phyloP scores from a whole-genome alignment of 2,113 vertebrate species.

The Hassar affinis region DNA sequence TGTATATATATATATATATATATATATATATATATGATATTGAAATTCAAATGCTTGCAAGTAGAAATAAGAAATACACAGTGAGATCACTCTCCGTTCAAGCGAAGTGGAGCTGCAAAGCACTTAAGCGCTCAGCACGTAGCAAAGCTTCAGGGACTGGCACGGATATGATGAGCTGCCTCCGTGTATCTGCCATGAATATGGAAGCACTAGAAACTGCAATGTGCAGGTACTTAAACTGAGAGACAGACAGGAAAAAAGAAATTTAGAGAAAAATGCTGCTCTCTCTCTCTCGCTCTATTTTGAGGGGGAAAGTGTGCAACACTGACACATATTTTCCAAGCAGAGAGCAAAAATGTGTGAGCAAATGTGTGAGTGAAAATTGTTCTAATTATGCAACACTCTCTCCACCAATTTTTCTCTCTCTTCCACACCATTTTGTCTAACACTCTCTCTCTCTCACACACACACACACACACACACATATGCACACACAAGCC shows the following conservation, averaged over 20 bases:
- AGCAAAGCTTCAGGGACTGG: slow-evolving; percentile 46
- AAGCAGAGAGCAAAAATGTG: slow-evolving; percentile 35
- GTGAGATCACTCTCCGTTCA: slow-evolving; percentile 41
- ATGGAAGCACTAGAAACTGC: slow-evolving; percentile 45
- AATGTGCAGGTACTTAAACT: slow-evolving; percentile 31
- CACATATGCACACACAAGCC: slow-evolving; percentile 26
- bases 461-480: slow-evolving; percentile 29
- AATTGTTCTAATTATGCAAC: slow-evolving; percentile 49
- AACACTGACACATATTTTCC: slow-evolving; percentile 43
- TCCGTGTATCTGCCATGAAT: slow-evolving; percentile 47
- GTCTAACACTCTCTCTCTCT: slow-evolving; percentile 4
- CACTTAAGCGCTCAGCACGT: slow-evolving; percentile 49
- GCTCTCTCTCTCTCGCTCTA: background rate
- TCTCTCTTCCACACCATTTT: slow-evolving; percentile 36
- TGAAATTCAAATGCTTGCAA: slow-evolving; percentile 30
- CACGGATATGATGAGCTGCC: slow-evolving; percentile 50
- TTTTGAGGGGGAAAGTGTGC: background rate
- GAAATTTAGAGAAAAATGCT: slow-evolving; percentile 6
- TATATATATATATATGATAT: slow-evolving; percentile 31
- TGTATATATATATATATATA: no score
- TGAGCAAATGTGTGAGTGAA: slow-evolving; percentile 41
- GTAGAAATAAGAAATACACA: slow-evolving; percentile 33
- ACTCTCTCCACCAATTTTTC: background rate
- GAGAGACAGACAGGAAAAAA: slow-evolving; percentile 21
- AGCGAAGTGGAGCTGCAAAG: slow-evolving; percentile 37